phyloP scores from a whole-genome alignment of 2,888 invertebrate species.

The Spicauda simplicius region DNA sequence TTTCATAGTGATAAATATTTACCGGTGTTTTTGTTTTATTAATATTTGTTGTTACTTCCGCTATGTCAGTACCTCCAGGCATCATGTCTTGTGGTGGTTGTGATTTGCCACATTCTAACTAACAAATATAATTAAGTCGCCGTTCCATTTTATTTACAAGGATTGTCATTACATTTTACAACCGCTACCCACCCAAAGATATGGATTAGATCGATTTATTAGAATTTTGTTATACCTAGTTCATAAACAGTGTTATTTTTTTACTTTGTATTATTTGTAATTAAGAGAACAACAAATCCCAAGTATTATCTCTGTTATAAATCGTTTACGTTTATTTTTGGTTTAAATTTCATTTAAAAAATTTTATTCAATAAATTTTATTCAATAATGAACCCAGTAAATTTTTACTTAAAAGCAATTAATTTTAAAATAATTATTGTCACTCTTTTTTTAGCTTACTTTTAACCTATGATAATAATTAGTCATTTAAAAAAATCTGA shows the following conservation, averaged over 20 bases:
- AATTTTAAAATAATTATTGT: too few relatives aligned
- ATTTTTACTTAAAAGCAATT: too few relatives aligned
- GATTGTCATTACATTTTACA: background rate
- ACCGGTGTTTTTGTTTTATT: slow-evolving; percentile 28
- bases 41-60: slow-evolving; percentile 27
- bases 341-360: too few relatives aligned
- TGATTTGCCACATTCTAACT: background rate
- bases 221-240: too few relatives aligned
- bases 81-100: background rate
- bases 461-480: too few relatives aligned
- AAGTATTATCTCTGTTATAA: background rate
- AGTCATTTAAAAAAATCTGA: too few relatives aligned
- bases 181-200: background rate
- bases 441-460: too few relatives aligned
- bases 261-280: background rate
- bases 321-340: too few relatives aligned
- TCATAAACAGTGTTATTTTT: background rate
- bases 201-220: background rate
- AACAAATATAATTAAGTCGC: background rate
- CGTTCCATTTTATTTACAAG: background rate
- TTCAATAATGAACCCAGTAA: too few relatives aligned
- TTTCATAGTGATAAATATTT: background rate
- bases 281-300: background rate
- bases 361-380: too few relatives aligned
- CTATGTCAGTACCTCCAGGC: background rate